A percentile compares a stretch with the other conserved stretches of the same genome.
phyloP scores from a whole-genome alignment of 2,797 vertebrate species.

The Mormyrops boulengeri region DNA sequence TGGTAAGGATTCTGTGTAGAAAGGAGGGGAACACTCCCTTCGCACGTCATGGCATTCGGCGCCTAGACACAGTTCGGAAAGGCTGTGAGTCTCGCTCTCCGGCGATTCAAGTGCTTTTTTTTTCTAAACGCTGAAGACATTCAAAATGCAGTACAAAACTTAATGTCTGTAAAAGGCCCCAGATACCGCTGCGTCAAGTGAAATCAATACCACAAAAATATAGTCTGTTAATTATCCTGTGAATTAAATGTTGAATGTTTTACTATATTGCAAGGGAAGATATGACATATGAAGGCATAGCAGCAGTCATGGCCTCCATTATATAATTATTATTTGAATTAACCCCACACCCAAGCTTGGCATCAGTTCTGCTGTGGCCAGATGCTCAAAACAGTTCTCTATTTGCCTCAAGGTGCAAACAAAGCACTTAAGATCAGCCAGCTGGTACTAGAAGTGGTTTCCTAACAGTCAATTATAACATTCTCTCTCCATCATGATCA shows the following conservation, averaged over 20 bases:
- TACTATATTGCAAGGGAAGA: background rate
- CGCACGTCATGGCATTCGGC: background rate
- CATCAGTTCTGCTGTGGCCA: background rate
- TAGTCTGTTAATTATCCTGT: background rate
- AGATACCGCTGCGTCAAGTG: background rate
- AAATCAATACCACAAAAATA: background rate
- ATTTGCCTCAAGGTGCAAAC: background rate
- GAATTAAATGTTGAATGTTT: background rate
- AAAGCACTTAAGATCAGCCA: background rate
- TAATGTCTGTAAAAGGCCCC: background rate
- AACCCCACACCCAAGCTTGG: background rate
- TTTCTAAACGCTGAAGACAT: background rate
- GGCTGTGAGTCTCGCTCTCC: background rate
- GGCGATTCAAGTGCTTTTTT: background rate
- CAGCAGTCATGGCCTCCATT: background rate
- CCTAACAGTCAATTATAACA: background rate
- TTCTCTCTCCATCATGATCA: background rate
- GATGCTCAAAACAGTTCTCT: constrained; percentile 26
- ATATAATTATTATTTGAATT: background rate
- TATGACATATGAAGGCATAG: background rate
- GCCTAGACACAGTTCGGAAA: background rate
- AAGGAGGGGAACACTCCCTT: background rate
- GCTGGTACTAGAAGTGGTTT: background rate
- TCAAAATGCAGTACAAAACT: background rate
- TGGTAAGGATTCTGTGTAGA: background rate